These are phyloP conservation scores for Parotocinclus haroldoi DNA, from an alignment of 2,797 vertebrate genomes.

Conservation along the genomic window DNA sequence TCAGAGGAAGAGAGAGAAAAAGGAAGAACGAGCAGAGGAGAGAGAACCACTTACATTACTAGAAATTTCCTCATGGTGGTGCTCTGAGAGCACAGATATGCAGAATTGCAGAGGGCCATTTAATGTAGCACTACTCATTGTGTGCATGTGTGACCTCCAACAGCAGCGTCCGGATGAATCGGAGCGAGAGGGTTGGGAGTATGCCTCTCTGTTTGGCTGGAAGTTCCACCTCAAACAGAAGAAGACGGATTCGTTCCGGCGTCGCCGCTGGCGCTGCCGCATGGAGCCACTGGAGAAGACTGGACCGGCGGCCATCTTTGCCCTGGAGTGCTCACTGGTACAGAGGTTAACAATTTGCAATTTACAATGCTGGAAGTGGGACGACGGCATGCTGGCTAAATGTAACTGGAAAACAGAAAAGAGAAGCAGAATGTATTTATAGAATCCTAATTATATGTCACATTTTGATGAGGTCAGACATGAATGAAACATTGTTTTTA, in stretches of 20 bases:
- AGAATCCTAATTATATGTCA: too few relatives aligned
- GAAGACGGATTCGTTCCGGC: constrained; percentile 86
- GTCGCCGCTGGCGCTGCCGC: constrained; percentile 86
- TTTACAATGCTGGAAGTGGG: constrained; percentile 17
- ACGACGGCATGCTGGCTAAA: too few relatives aligned
- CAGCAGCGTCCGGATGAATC: constrained; percentile 82
- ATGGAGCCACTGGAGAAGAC: constrained; percentile 94
- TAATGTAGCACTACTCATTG: constrained; percentile 18
- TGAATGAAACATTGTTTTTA: too few relatives aligned
- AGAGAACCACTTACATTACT: neutral
- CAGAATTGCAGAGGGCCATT: constrained; percentile 1
- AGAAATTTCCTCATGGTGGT: constrained; percentile 40
- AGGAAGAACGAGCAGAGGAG: neutral
- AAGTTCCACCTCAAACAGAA: constrained; percentile 86
- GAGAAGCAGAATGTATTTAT: too few relatives aligned
- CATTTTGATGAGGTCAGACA: too few relatives aligned
- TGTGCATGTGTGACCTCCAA: constrained; percentile 26
- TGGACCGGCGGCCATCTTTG: constrained; percentile 88
- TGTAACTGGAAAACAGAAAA: too few relatives aligned
- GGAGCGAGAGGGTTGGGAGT: constrained; percentile 92
- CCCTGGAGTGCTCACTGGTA: constrained; percentile 92
- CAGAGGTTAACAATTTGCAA: constrained; percentile 32
- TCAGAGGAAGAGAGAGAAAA: constrained; percentile 14
- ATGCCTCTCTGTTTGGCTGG: constrained; percentile 94
- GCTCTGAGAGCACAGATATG: constrained; percentile 30